Percentiles rank a stretch among this genome's conserved stretches.
Conservation (phyloP, 2,113 vertebrate genomes). For the Balaeniceps rex region DNA sequence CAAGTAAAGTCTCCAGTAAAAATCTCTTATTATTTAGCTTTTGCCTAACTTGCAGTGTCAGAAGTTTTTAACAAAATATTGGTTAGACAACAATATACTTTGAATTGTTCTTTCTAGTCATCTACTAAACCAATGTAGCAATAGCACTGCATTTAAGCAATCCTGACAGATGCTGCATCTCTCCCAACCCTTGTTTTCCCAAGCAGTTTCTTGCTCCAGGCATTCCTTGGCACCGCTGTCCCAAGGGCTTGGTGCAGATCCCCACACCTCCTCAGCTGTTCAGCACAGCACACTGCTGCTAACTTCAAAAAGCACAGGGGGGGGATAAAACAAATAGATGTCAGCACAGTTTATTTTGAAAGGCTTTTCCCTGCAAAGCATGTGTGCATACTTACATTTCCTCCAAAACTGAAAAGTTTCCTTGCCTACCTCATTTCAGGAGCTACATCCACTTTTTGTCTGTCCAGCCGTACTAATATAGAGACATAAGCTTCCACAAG, state of each 20-base stretch:
- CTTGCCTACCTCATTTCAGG: not conserved
- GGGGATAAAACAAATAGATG: conserved; percentile 62
- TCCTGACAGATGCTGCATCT: not conserved
- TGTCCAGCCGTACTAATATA: not conserved
- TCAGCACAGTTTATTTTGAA: conserved; percentile 57
- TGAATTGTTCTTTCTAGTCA: not conserved
- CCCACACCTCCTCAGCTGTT: conserved; percentile 45
- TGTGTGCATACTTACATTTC: not conserved
- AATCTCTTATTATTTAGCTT: not conserved
- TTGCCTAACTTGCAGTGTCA: not conserved
- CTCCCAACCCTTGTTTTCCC: not conserved
- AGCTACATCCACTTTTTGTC: not conserved
- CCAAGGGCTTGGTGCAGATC: conserved; percentile 45
- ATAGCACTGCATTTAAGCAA: conserved; percentile 6
- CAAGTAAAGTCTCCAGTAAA: not conserved
- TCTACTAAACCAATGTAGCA: not conserved
- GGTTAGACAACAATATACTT: not conserved
- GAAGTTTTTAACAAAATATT: not conserved
- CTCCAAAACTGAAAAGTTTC: not conserved
- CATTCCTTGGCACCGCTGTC: conserved; percentile 58
- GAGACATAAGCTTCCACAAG: not conserved
- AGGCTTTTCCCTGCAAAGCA: conserved; percentile 46
- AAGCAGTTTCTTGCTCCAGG: conserved; percentile 22
- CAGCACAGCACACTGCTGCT: conserved; percentile 23
- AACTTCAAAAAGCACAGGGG: conserved; percentile 49